phyloP scores from a whole-genome alignment of 2,888 invertebrate genomes.

The Lasioglossum calceatum region DNA sequence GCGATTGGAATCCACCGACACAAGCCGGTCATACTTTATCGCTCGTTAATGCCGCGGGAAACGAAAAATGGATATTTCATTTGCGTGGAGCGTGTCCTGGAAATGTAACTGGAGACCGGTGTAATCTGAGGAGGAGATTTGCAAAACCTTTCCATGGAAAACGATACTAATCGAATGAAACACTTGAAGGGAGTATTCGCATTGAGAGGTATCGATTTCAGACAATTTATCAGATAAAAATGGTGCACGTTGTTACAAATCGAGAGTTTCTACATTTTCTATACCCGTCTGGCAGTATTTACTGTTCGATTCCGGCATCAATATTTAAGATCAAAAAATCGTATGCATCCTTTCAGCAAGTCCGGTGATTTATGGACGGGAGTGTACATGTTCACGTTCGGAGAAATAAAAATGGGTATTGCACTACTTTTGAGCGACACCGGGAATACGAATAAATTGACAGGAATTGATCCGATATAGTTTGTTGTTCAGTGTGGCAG shows the following conservation, averaged over 20 bases:
- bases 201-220: too few species aligned
- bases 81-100: background rate
- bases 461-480: background rate
- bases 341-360: too few species aligned
- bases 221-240: too few species aligned
- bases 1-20: background rate
- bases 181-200: too few species aligned
- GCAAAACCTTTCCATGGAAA: background rate
- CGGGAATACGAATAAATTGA: background rate
- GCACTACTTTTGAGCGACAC: background rate
- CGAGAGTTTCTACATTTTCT: too few species aligned
- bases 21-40: background rate
- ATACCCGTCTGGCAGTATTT: too few species aligned
- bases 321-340: too few species aligned
- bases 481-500: background rate
- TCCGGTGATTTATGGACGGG: too few species aligned
- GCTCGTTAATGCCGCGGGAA: background rate
- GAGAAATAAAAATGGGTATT: background rate
- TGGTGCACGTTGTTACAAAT: too few species aligned
- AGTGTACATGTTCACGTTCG: background rate
- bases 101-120: background rate
- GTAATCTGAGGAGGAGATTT: background rate
- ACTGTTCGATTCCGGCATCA: too few species aligned
- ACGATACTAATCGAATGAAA: background rate
- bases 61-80: background rate